Conservation (phyloP, 1,140 invertebrate species). For the Drosophila cardini region DNA sequence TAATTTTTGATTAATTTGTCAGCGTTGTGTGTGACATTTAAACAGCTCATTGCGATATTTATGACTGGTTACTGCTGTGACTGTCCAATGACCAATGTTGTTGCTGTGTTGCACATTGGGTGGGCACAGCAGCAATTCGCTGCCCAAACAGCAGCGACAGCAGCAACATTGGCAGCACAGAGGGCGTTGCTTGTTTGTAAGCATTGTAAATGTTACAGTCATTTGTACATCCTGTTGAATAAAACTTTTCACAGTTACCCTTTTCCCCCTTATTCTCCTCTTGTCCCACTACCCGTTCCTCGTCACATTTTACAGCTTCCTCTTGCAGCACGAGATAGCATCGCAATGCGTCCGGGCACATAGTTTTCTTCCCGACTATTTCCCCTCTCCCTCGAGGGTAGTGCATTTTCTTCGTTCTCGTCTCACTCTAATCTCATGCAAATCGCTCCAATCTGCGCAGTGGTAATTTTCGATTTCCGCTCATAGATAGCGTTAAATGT, state of each 20-base stretch:
- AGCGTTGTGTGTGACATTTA: constrained; percentile 82
- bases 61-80: constrained; percentile 59
- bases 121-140: constrained; percentile 50
- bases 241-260: constrained; percentile 68
- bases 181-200: constrained; percentile 61
- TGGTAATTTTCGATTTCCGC: constrained; percentile 84
- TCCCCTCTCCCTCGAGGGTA: not conserved
- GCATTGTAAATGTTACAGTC: constrained; percentile 64
- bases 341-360: constrained; percentile 41
- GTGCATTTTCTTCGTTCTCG: constrained; percentile 20
- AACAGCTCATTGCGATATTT: constrained; percentile 82
- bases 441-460: constrained; percentile 77
- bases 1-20: constrained; percentile 84
- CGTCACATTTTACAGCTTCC: constrained; percentile 62
- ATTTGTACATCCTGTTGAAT: constrained; percentile 78
- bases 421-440: constrained; percentile 70
- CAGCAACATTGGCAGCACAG: constrained; percentile 29
- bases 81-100: constrained; percentile 14
- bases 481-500: constrained; percentile 69
- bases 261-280: no score
- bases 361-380: not conserved
- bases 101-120: constrained; percentile 62
- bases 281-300: not conserved
- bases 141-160: constrained; percentile 26
- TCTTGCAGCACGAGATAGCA: constrained; percentile 45